Evolutionary conservation across 2,888 invertebrate genomes (phyloP), one percentile per base, ranked within the genome.

Genomic region (Geophilus truncorum): DNA sequence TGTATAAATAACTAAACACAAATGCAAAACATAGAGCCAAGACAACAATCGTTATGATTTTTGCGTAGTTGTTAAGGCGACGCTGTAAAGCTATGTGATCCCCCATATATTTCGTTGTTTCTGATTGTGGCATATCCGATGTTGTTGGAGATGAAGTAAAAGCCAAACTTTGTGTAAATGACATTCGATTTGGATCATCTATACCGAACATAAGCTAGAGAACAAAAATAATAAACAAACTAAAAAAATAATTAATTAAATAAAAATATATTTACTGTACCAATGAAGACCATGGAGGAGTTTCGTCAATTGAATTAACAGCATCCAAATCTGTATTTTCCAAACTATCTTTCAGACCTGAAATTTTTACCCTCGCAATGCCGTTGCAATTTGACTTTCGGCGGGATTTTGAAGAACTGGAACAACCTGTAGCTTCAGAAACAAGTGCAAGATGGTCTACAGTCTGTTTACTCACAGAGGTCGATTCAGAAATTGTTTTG

Each of bases 61-160:
- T 75, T 28, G 76, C 76, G 76, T 75, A 75, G 76, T 75, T 75
- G 18, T 75, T 75, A n/a, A 75, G 25, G 18, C 76, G 76, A 75
- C 76, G 76, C 76, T 75, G 76, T 75, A 32, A 15, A n/a, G 28
- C 76, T 28, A 75, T 32, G 23, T 75, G 76, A 7, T 18, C 76
- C 4, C 32, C 76, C 76, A 25, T 25, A 15, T 32, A n/a, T 32
- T 75, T 75, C 0, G 30, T 75, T 18, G 18, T 32, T 18, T 75
- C 76, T n/a, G 15, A 28, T 7, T 75, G 28, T 51, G 5, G 18
- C 7, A 51, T 18, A 51, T 51, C 6, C 18, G 51, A 51, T 6
- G n/a, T 1, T 1, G 15, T 1, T 1, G 15, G 51, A n/a, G 51
- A 4, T 21, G 51, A 18, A 28, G 76, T 28, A 32, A 75, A 75